Base-by-base conservation (phyloP, 2,888 invertebrate genomes). In the Leptogaster cylindrica region DNA sequence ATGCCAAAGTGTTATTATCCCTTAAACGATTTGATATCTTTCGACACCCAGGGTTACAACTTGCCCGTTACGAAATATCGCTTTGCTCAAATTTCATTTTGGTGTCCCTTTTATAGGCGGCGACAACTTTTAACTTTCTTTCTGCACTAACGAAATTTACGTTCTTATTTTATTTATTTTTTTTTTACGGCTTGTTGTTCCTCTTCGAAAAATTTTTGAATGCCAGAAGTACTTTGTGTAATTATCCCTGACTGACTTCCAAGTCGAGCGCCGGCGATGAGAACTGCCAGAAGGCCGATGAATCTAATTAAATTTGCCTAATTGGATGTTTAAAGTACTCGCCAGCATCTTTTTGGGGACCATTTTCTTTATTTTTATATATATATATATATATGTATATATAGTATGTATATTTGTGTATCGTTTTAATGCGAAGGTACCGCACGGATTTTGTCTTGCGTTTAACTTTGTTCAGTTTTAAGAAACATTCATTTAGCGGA, bases 261-360 rank as follows among this genome's bases (percentile, higher is more conserved):
- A 63, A 44, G 46, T 27, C 44, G 25, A 63, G 44, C 28, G 16
- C n/a, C 8, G 44, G 44, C 61, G 18, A 27, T 46, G 20, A 44
- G 41, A 31, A 44, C 44, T 46, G 46, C 46, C 28, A 58, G 65
- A 27, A 68, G 52, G 65, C 58, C 48, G 61, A 58, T 58, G 58
- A 41, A 41, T 68, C 65, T 68, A 68, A 68, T 68, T 65, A 68
- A 68, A 68, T 68, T 68, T 66, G 50, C 68, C 51, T 68, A 68
- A 68, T 68, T 66, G 68, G 68, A 68, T 65, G 51, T 61, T 68
- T 66, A 65, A 68, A 66, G 68, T 55, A 63, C 61, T 50, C 65
- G 46, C 31, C 27, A 27, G 50, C 55, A 64, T 55, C 65, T 12
- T 58, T 58, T 41, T 23, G 48, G 48, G 23, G 64, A 33, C 46